A percentile compares a stretch with the other conserved stretches of the same genome.
Evolutionary conservation across 2,797 vertebrate species (phyloP).

Genomic region (Tympanoctomys barrerae): DNA sequence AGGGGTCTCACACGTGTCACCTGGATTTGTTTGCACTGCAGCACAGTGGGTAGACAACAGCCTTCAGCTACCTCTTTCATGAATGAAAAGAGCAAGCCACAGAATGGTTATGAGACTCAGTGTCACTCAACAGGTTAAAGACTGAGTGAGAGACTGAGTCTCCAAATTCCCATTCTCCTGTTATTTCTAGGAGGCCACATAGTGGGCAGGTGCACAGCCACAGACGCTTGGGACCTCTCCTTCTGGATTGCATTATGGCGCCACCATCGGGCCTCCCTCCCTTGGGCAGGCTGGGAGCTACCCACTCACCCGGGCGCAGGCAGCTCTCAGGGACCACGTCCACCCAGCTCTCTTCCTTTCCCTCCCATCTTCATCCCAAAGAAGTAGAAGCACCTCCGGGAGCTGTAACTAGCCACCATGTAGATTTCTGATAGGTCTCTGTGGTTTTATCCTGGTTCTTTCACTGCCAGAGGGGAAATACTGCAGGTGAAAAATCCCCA

Average conservation of each 20-base stretch:
- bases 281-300: not conserved
- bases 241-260: not conserved
- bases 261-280: not conserved
- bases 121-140: not conserved
- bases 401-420: not conserved
- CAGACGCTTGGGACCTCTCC: not conserved
- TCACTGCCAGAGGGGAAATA: constrained; percentile 32
- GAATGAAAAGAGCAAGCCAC: constrained; percentile 30
- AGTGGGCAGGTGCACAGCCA: not conserved
- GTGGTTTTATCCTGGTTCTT: constrained; percentile 46
- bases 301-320: not conserved
- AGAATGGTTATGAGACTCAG: not conserved
- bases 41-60: not conserved
- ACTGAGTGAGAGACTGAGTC: not conserved
- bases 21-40: not conserved
- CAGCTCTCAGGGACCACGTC: not conserved
- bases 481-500: constrained; percentile 54
- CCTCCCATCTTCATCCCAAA: constrained; percentile 6
- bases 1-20: not conserved
- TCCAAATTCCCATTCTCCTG: not conserved
- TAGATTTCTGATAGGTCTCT: not conserved
- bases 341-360: not conserved
- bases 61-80: not conserved
- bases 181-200: not conserved
- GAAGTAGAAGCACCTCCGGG: constrained; percentile 6